Evolutionary conservation across 2,113 vertebrate species (phyloP).

Genomic region (Shinisaurus crocodilurus): DNA sequence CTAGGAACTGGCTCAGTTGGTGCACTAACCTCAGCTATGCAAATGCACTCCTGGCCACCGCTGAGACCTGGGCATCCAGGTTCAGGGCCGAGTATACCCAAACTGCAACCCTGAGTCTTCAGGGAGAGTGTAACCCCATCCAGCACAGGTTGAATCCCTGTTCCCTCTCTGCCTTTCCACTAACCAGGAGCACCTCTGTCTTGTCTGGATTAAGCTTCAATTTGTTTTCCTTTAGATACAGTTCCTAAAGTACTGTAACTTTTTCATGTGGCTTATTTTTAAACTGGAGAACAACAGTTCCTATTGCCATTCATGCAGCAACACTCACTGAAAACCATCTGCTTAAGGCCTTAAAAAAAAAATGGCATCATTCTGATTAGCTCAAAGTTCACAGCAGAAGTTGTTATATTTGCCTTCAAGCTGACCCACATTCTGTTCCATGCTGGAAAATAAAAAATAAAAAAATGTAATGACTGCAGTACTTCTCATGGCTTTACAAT

Average conservation of each 20-base stretch:
- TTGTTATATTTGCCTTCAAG: conserved; percentile 41
- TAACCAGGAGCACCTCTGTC: too few species aligned
- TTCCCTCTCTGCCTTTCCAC: too few species aligned
- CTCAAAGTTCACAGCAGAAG: conserved; percentile 51
- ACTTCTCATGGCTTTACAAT: conserved; percentile 18
- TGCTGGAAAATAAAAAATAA: conserved; percentile 41
- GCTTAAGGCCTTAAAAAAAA: conserved; percentile 36
- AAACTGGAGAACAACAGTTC: conserved; percentile 41
- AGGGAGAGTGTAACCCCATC: too few species aligned
- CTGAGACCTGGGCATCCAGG: too few species aligned
- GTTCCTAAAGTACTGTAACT: not conserved
- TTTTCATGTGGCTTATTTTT: conserved; percentile 43
- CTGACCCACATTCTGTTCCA: conserved; percentile 38
- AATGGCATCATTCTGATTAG: conserved; percentile 35
- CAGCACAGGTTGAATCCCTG: too few species aligned
- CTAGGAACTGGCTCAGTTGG: too few species aligned
- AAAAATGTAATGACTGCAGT: conserved; percentile 15
- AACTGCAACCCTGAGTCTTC: too few species aligned
- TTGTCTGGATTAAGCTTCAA: not conserved
- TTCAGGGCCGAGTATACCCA: not conserved
- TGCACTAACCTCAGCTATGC: too few species aligned
- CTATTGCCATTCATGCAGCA: conserved; percentile 27
- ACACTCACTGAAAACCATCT: conserved; percentile 41
- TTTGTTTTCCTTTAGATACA: not conserved
- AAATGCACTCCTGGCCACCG: too few species aligned